Percentiles rank a stretch among this genome's conserved stretches.
phyloP scores from a whole-genome alignment of 2,888 invertebrate species.

The Catocala fraxini region DNA sequence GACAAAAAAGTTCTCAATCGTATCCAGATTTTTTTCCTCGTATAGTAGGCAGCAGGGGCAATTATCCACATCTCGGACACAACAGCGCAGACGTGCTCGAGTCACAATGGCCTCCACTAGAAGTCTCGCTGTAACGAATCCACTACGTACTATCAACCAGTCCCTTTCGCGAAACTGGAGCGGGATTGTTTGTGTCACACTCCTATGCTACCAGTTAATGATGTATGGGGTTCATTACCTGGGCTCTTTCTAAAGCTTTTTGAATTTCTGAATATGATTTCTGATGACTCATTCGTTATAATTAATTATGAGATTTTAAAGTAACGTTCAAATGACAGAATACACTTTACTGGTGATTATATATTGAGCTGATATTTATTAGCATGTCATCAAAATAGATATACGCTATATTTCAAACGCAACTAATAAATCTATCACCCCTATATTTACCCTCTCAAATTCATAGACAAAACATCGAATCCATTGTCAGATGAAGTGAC shows the following conservation, averaged over 20 bases:
- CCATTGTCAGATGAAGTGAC: slow-evolving; percentile 64
- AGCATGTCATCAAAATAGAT: not conserved
- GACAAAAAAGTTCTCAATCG: slow-evolving; percentile 45
- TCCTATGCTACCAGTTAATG: slow-evolving; percentile 78
- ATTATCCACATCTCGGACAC: slow-evolving; percentile 86
- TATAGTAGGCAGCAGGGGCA: slow-evolving; percentile 73
- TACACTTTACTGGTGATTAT: not conserved
- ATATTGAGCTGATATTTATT: not conserved
- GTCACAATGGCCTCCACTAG: slow-evolving; percentile 84
- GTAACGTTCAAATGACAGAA: not conserved
- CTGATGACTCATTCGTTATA: slow-evolving; percentile 31
- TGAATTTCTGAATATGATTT: slow-evolving; percentile 48
- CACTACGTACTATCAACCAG: slow-evolving; percentile 79
- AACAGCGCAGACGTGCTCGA: slow-evolving; percentile 83
- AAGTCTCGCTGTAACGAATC: slow-evolving; percentile 85
- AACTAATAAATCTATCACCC: slow-evolving; percentile 21
- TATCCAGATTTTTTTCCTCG: slow-evolving; percentile 57
- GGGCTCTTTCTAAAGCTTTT: slow-evolving; percentile 64
- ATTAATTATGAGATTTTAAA: slow-evolving; percentile 13
- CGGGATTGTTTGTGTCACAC: slow-evolving; percentile 83
- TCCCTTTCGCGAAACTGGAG: slow-evolving; percentile 80
- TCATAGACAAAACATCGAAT: slow-evolving; percentile 30
- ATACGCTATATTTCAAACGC: no score
- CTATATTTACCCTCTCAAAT: slow-evolving; percentile 11
- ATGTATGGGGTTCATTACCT: slow-evolving; percentile 83